Evolutionary conservation across 2,113 vertebrate species (phyloP).

Genomic region (Callorhinus ursinus): DNA sequence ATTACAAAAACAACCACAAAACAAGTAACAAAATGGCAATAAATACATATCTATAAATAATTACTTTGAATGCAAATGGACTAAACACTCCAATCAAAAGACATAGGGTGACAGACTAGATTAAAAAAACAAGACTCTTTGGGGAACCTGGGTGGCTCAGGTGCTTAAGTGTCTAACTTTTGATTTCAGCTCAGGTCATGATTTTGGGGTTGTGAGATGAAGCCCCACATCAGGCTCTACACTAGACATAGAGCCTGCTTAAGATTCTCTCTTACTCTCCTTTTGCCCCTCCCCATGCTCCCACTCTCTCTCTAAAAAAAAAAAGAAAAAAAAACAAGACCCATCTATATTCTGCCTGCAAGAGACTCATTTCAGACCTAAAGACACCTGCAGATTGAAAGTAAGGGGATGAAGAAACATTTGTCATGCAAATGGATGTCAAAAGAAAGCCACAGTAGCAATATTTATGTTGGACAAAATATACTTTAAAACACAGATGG

Average conservation of each 20-base stretch:
- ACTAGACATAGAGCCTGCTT: neutral
- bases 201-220: neutral
- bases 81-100: neutral
- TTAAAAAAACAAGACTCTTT: neutral
- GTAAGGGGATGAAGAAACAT: neutral
- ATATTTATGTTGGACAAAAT: neutral
- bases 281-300: neutral
- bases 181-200: neutral
- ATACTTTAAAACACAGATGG: neutral
- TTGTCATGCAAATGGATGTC: neutral
- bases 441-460: neutral
- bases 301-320: neutral
- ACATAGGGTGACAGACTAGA: neutral
- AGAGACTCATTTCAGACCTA: neutral
- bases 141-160: neutral
- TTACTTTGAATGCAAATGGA: neutral
- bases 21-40: neutral
- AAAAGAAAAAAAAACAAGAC: neutral
- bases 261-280: neutral
- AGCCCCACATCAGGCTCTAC: neutral
- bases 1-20: neutral
- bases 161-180: neutral
- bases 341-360: neutral
- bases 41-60: neutral
- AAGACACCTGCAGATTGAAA: neutral